Evolutionary conservation across 2,113 vertebrate species (phyloP).

Genomic region (Azemiops feae): DNA sequence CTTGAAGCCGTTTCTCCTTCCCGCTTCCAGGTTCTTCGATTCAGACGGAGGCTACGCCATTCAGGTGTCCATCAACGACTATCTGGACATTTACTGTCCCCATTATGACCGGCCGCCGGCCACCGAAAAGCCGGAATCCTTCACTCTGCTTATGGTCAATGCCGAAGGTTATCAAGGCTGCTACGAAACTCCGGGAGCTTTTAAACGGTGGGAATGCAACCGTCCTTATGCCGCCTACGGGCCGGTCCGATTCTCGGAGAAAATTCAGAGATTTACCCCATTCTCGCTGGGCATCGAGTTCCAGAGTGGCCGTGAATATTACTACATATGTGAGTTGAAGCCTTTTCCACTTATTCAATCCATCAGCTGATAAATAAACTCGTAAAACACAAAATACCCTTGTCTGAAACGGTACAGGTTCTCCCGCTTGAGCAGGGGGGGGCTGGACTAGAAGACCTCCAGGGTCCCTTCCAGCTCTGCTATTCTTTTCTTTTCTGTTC

Average conservation of each 20-base stretch:
- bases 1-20: not conserved
- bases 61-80: conserved; percentile 74
- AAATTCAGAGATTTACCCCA: conserved; percentile 78
- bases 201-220: conserved; percentile 77
- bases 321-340: conserved; percentile 76
- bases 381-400: not conserved
- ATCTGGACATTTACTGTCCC: conserved; percentile 78
- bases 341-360: not conserved
- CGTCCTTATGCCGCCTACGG: conserved; percentile 64
- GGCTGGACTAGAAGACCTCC: too few species aligned
- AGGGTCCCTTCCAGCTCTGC: too few species aligned
- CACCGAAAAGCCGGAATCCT: conserved; percentile 59
- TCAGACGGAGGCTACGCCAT: conserved; percentile 65
- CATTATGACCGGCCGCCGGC: conserved; percentile 69
- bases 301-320: conserved; percentile 73
- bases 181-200: conserved; percentile 47
- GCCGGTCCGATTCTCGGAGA: conserved; percentile 74
- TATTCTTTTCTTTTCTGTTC: too few species aligned
- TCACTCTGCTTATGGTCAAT: conserved; percentile 74
- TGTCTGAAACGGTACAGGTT: too few species aligned
- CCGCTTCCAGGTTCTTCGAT: conserved; percentile 64
- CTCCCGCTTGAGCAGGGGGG: too few species aligned
- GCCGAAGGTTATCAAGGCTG: conserved; percentile 67
- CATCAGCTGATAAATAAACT: not conserved
- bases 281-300: conserved; percentile 77